Conservation (phyloP, 2,797 vertebrate genomes). For the Parauchenoglanis punctatus region DNA sequence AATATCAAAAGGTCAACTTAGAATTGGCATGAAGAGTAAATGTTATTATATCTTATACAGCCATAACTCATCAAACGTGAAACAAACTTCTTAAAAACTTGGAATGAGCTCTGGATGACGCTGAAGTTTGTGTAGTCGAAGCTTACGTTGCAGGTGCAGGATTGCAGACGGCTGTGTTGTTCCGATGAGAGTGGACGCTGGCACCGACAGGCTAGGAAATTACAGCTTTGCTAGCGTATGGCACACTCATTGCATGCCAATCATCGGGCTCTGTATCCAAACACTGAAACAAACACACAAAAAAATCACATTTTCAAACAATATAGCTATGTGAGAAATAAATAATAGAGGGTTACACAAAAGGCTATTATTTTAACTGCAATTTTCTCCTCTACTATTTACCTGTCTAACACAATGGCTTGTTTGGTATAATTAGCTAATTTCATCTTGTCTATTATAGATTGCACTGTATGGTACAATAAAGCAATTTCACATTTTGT, state of each 20-base stretch:
- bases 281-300: conserved; percentile 5
- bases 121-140: neutral
- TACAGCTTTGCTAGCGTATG: neutral
- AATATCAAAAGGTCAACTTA: neutral
- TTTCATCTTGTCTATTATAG: conserved; percentile 8
- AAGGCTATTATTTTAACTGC: conserved; percentile 15
- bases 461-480: conserved; percentile 14
- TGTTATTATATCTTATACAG: neutral
- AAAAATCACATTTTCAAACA: conserved; percentile 14
- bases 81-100: neutral
- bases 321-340: conserved; percentile 19
- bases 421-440: conserved; percentile 6
- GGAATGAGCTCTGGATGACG: neutral
- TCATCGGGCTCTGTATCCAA: conserved; percentile 12
- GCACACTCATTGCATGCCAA: neutral
- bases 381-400: conserved; percentile 20
- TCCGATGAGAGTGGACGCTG: neutral
- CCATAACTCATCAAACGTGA: neutral
- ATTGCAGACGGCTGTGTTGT: neutral
- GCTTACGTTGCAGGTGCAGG: neutral
- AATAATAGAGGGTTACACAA: conserved; percentile 1
- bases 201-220: neutral
- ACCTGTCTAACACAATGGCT: conserved; percentile 15
- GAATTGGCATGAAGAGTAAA: neutral
- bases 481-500: conserved; percentile 32